These are phyloP conservation scores for Ganaspis brasiliensis DNA, from an alignment of 2,888 invertebrate genomes.

Conservation along the genomic window DNA sequence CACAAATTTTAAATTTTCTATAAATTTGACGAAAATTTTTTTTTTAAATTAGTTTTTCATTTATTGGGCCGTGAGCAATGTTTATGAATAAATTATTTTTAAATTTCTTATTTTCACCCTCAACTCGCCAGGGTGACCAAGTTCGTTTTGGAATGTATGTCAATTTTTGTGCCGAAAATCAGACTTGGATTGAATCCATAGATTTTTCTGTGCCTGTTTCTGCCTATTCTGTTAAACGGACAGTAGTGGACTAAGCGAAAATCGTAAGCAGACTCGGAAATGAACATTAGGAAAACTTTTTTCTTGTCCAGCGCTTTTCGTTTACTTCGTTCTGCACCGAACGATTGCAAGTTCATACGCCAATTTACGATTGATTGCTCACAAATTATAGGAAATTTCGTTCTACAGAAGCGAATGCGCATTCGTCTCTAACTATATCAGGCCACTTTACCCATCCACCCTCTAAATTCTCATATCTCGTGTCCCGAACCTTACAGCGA, in stretches of 20 bases:
- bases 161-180: no score
- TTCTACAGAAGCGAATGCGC: constrained; percentile 66
- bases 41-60: no score
- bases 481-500: constrained; percentile 63
- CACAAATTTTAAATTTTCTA: no score
- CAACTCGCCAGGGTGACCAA: no score
- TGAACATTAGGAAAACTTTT: constrained; percentile 26
- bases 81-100: no score
- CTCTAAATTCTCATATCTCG: constrained; percentile 59
- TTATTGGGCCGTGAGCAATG: no score
- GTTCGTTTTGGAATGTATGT: no score
- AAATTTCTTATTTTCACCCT: no score
- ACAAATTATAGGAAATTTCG: constrained; percentile 75
- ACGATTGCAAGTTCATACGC: constrained; percentile 39
- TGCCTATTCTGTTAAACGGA: no score
- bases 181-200: no score
- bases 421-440: constrained; percentile 44
- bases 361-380: constrained; percentile 75
- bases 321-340: not conserved
- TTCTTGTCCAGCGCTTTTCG: constrained; percentile 28
- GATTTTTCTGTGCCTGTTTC: no score
- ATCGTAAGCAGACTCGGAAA: constrained; percentile 26
- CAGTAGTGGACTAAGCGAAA: not conserved
- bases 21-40: no score
- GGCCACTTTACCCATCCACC: constrained; percentile 52